A percentile compares a stretch with the other conserved stretches of the same genome.
Conservation (phyloP, 2,888 invertebrate genomes). For the Elegia similella region DNA sequence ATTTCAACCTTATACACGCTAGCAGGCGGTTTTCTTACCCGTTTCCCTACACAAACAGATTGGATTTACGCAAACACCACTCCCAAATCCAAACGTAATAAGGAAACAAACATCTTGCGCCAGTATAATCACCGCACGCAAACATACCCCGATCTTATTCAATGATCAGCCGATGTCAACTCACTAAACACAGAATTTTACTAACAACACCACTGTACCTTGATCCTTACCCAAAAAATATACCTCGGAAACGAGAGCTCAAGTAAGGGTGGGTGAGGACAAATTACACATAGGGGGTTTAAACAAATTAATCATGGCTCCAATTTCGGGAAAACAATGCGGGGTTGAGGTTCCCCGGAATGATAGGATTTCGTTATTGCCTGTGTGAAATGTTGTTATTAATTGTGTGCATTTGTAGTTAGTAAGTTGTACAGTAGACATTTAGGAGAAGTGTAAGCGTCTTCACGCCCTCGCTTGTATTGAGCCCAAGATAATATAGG, state of each 20-base stretch:
- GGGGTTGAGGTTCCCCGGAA: constrained; percentile 47
- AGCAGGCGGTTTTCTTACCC: not conserved
- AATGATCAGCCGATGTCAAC: constrained; percentile 63
- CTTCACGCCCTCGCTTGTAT: too few species aligned
- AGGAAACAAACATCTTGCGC: constrained; percentile 13
- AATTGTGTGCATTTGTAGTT: constrained; percentile 4
- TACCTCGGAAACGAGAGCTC: constrained; percentile 34
- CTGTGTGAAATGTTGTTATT: constrained; percentile 14
- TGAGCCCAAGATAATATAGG: too few species aligned
- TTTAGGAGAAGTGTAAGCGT: too few species aligned
- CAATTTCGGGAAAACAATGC: constrained; percentile 78
- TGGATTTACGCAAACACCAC: constrained; percentile 1
- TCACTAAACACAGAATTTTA: constrained; percentile 66
- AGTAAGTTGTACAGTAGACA: too few species aligned
- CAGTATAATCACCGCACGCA: constrained; percentile 9
- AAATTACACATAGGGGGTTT: constrained; percentile 70
- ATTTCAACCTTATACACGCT: too few species aligned
- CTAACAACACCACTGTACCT: constrained; percentile 35
- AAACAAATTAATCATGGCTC: constrained; percentile 75
- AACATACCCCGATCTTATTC: constrained; percentile 41
- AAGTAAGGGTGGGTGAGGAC: constrained; percentile 50
- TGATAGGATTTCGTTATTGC: constrained; percentile 56
- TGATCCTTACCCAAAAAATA: constrained; percentile 29
- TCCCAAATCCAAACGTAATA: constrained; percentile 10
- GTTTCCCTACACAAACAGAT: constrained; percentile 1